A percentile compares a stretch with the other conserved stretches of the same genome.
phyloP scores from a whole-genome alignment of 1,140 invertebrate genomes.

The Monomorium pharaonis region DNA sequence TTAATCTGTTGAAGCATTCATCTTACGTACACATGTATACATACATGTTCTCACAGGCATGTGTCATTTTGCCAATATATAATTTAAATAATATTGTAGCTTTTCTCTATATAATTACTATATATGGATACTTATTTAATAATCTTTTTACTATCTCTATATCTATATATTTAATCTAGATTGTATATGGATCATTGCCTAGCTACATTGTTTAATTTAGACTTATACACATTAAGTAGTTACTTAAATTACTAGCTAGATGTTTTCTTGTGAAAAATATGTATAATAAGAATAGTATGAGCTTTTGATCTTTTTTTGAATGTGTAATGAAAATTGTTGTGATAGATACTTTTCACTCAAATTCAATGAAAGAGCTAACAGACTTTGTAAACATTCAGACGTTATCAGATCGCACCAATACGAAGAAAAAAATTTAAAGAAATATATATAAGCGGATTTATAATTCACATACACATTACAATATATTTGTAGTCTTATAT shows the following conservation, averaged over 20 bases:
- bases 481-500: background rate
- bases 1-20: background rate
- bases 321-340: background rate
- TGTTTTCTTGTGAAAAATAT: constrained; percentile 14
- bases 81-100: background rate
- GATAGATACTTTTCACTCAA: background rate
- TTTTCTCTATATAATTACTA: background rate
- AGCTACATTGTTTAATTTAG: constrained; percentile 62
- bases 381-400: background rate
- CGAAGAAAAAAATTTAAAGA: background rate
- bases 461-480: background rate
- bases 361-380: background rate
- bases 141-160: constrained; percentile 64
- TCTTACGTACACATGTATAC: background rate
- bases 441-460: background rate
- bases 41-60: background rate
- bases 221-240: constrained; percentile 7
- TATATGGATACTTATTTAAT: constrained; percentile 53
- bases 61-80: constrained; percentile 3
- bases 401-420: background rate
- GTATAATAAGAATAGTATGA: background rate
- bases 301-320: background rate
- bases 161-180: constrained; percentile 67
- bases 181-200: constrained; percentile 27
- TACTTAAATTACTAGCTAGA: constrained; percentile 24